Base-by-base conservation (phyloP, 2,888 invertebrate genomes). In the Agriopis marginaria region DNA sequence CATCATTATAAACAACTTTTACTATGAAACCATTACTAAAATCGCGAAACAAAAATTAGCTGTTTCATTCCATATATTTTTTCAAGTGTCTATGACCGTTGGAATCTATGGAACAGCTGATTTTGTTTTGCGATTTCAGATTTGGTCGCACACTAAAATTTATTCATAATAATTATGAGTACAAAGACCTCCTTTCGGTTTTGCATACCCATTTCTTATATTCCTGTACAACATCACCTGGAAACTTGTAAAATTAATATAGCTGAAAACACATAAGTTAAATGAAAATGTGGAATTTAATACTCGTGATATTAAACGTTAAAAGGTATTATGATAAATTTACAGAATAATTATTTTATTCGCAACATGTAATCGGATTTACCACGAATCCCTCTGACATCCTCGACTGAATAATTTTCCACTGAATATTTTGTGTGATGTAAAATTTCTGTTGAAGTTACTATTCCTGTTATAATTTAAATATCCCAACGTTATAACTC, bases 181-280 rank as follows among this genome's bases (percentile, higher is more conserved):
- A 23, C 2, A 23, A 23, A 1, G 17, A 23, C 17, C 17, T 23
- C 17, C 0, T 23, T 23, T 23, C 17, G 17, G 17, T 2, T 23
- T 23, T 0, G 17, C 17, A 23, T 23, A 23, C 17, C 17, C 17
- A 23, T 23, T 23, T 23, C 17, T 23, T 23, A 23, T 23, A 23
- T 1, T 2, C 17, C 17, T 23, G 17, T 1, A 53, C 23, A n/a
- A 14, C 49, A 49, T 14, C 60, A 39, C 23, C 39, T 39, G 60
- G 60, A 40, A 45, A 23, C 47, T 11, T 32, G 3, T 54, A 53
- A 51, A 54, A 51, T 60, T 60, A 44, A 32, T 59, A 59, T 47
- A 60, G 3, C 17, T 32, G 32, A 32, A 32, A 32, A 32, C 32
- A 32, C 32, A 32, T 32, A 3, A 32, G 32, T 32, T 32, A 32